Evolutionary conservation across 2,888 invertebrate species (phyloP).

Genomic region (Schizaphis graminum): DNA sequence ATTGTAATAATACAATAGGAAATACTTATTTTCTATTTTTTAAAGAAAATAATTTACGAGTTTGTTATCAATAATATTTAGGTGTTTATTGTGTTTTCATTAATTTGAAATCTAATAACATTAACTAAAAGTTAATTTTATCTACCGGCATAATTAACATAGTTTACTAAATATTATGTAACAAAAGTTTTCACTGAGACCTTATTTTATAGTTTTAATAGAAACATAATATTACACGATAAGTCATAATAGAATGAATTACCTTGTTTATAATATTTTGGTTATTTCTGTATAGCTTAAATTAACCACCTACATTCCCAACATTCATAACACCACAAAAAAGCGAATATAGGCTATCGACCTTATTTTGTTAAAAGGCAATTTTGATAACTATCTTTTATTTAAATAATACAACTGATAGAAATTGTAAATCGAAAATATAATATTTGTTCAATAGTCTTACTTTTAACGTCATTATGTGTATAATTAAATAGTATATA

Average conservation of each 20-base stretch:
- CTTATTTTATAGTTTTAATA: not conserved
- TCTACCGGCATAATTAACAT: not conserved
- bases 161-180: not conserved
- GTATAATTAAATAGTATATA: not conserved
- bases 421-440: not conserved
- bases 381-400: not conserved
- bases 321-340: not conserved
- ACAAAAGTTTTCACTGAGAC: slow-evolving; percentile 26
- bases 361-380: not conserved
- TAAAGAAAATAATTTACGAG: not conserved
- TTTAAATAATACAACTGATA: not conserved
- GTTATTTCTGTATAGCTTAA: not conserved
- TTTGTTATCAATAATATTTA: not conserved
- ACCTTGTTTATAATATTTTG: not conserved
- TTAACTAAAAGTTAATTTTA: not conserved
- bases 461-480: not conserved
- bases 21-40: not conserved
- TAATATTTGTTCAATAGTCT: not conserved
- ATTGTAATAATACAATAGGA: not conserved
- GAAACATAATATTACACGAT: not conserved
- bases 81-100: not conserved
- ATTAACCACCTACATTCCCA: not conserved
- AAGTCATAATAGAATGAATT: not conserved
- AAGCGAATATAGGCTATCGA: not conserved
- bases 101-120: not conserved